Base-by-base conservation (phyloP, 37 sponge, comb jelly and placozoan genomes). In the Mnemiopsis leidyi region DNA sequence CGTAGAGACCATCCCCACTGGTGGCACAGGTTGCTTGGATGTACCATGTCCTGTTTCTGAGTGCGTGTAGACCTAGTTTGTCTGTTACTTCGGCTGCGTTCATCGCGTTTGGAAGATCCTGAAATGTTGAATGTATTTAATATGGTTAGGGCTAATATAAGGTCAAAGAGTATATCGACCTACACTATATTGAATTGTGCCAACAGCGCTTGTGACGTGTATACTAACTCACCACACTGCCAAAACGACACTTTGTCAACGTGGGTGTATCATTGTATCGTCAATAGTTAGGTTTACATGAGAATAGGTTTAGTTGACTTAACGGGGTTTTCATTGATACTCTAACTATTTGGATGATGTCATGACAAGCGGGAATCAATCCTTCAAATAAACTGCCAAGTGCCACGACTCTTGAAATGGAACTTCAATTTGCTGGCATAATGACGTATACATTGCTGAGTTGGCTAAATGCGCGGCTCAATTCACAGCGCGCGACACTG, bases 31-130 rank as follows among this genome's bases (percentile, higher is more conserved):
- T 98, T 16, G 96, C 99, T 76, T 98, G 99, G 93, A 98, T 97
- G 95, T 97, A 97, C 97, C 99, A 98, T 69, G 94, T 95, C 21
- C 99, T 95, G 69, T 95, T 94, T 23, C 97, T 96, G 23, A 96
- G 93, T 1, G 95, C 82, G 31, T 96, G 95, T 0, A 98, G 97
- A 28, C 97, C 96, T 0, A 98, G 95, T 93, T 98, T 98, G 93
- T 98, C 97, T 94, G 99, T 96, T 39, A 98, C 94, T 94, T 98
- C 99, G 34, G 96, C 97, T 0, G 97, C 99, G 94, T 96, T 97
- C 99, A 98, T 98, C 0, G 99, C 99, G 94, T 96, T 98, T 48
- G 99, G 99, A 38, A 98, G 82, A 94, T 98, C 99, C 97, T 98
- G 92, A 7, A n/a, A n/a, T n/a, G n/a, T n/a, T n/a, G n/a, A n/a